Conservation (phyloP, 2,113 vertebrate species). For the Megaleporinus macrocephalus region DNA sequence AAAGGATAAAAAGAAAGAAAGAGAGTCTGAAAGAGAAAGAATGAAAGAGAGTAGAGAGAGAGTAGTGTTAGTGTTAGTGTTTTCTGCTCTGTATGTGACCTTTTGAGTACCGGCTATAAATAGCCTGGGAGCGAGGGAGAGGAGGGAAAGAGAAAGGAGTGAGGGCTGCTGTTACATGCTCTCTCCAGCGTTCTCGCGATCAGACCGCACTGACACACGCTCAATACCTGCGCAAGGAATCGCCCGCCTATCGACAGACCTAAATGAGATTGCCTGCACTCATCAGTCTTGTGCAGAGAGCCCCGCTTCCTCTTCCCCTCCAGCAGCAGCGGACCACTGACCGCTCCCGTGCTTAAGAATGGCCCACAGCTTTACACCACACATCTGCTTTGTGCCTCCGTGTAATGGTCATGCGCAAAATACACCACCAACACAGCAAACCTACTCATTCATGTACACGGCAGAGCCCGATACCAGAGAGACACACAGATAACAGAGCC, state of each 20-base stretch:
- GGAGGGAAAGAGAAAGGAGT: conserved; percentile 60
- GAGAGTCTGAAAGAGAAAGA: neutral
- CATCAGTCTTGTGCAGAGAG: conserved; percentile 58
- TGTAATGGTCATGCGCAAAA: neutral
- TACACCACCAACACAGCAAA: neutral
- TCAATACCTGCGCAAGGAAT: conserved; percentile 66
- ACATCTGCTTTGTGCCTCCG: neutral
- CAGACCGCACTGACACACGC: conserved; percentile 60
- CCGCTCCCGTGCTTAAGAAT: conserved; percentile 25
- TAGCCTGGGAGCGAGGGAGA: conserved; percentile 52
- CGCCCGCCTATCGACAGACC: conserved; percentile 58
- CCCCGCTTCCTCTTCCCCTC: conserved; percentile 32
- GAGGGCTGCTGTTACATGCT: neutral
- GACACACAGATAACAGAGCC: neutral
- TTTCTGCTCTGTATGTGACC: conserved; percentile 66
- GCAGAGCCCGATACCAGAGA: neutral
- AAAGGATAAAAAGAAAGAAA: conserved; percentile 27
- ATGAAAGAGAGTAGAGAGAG: conserved; percentile 35
- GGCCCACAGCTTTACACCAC: neutral
- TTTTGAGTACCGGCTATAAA: conserved; percentile 72
- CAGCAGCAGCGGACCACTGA: conserved; percentile 21
- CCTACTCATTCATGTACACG: too few species aligned
- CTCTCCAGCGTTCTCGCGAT: conserved; percentile 30
- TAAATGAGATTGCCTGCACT: conserved; percentile 66
- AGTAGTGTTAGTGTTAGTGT: conserved; percentile 57